Percentiles rank a stretch among this genome's conserved stretches.
Evolutionary conservation across 2,797 vertebrate species (phyloP).

Genomic region (Anguilla pacifica): DNA sequence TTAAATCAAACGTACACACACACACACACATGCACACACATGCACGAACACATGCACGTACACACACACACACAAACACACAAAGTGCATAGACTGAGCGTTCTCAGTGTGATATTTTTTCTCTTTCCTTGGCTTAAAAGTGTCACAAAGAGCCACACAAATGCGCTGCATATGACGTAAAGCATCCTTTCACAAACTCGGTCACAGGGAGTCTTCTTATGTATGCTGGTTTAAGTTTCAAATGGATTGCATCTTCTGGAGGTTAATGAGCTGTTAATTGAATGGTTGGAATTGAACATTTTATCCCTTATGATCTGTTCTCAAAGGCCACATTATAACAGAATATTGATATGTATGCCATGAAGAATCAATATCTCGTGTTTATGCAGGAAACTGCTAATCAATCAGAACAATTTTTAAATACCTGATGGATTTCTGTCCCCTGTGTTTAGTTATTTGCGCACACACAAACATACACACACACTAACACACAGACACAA

Average conservation of each 20-base stretch:
- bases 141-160: background rate
- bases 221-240: background rate
- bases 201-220: background rate
- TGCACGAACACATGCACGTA: background rate
- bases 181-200: background rate
- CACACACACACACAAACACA: background rate
- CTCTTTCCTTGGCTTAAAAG: background rate
- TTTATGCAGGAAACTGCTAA: background rate
- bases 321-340: background rate
- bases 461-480: background rate
- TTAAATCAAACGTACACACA: too few relatives aligned
- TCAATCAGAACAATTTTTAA: background rate
- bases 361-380: background rate
- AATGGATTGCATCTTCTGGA: constrained; percentile 1
- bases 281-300: background rate
- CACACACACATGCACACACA: too few relatives aligned
- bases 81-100: background rate
- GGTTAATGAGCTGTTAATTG: constrained; percentile 23
- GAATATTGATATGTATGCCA: constrained; percentile 7
- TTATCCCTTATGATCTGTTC: constrained; percentile 4
- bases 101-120: background rate
- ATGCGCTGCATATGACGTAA: background rate
- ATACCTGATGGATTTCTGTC: background rate
- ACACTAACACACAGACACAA: too few relatives aligned
- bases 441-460: background rate